These are phyloP conservation scores for Tillus elongatus DNA, from an alignment of 2,888 invertebrate genomes.

Conservation along the genomic window DNA sequence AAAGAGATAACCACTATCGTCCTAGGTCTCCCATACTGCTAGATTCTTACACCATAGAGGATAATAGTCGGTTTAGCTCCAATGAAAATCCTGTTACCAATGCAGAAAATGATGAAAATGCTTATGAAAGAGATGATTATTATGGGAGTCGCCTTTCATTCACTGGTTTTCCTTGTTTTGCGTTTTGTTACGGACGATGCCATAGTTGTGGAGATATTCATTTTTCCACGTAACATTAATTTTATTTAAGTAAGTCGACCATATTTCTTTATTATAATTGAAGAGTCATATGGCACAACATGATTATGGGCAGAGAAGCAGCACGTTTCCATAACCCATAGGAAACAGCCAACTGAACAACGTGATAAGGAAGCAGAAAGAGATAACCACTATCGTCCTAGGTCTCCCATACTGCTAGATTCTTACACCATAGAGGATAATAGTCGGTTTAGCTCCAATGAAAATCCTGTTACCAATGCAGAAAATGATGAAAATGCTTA, in stretches of 20 bases:
- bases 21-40: background rate
- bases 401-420: background rate
- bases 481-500: slow-evolving; percentile 12
- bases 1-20: no score
- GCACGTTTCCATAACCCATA: slow-evolving; percentile 47
- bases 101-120: slow-evolving; percentile 13
- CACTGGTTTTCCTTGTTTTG: slow-evolving; percentile 39
- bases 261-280: no score
- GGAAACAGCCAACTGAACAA: slow-evolving; percentile 47
- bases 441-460: slow-evolving; percentile 7
- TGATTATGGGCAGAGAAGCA: slow-evolving; percentile 53
- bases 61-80: no score
- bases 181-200: slow-evolving; percentile 54
- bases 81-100: no score
- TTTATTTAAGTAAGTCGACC: no score
- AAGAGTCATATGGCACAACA: no score
- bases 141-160: slow-evolving; percentile 20
- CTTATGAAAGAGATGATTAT: slow-evolving; percentile 13
- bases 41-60: no score
- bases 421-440: no score
- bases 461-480: no score
- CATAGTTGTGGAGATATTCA: slow-evolving; percentile 47
- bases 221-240: no score
- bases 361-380: no score
- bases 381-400: background rate